Evolutionary conservation across 2,113 vertebrate genomes (phyloP).

Genomic region (Perognathus longimembris): DNA sequence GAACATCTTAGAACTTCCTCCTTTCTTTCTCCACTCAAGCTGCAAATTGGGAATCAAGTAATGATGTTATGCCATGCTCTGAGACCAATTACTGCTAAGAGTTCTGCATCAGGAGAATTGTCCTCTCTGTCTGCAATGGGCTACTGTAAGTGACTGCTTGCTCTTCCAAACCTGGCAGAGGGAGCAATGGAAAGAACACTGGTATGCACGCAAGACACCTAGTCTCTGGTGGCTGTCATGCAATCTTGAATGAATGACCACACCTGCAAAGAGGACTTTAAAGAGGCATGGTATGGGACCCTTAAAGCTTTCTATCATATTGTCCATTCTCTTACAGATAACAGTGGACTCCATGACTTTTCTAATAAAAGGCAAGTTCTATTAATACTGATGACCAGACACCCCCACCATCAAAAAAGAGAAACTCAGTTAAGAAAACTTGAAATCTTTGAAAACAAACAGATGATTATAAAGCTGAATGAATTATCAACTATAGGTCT

Average conservation of each 20-base stretch:
- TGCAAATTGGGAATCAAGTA: constrained; percentile 3
- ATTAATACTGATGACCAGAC: not conserved
- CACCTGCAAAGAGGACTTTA: not conserved
- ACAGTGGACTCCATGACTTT: not conserved
- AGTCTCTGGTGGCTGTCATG: not conserved
- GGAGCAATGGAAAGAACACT: fast-evolving
- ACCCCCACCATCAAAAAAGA: not conserved
- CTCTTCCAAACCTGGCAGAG: fast-evolving
- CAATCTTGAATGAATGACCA: not conserved
- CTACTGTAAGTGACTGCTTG: no score
- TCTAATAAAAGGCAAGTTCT: not conserved
- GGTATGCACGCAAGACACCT: not conserved
- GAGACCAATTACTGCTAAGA: not conserved
- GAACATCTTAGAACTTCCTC: not conserved
- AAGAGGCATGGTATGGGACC: not conserved
- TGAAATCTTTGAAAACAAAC: not conserved
- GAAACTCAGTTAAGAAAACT: not conserved
- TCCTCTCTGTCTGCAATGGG: not conserved
- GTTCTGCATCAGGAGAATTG: not conserved
- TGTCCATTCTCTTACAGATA: not conserved
- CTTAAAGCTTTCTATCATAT: not conserved
- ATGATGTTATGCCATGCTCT: not conserved
- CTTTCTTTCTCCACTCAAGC: constrained; percentile 21
- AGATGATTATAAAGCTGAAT: not conserved
- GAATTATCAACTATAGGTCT: not conserved